phyloP scores from a whole-genome alignment of 1,140 invertebrate genomes.

The Macrotrachela quadricornifera region DNA sequence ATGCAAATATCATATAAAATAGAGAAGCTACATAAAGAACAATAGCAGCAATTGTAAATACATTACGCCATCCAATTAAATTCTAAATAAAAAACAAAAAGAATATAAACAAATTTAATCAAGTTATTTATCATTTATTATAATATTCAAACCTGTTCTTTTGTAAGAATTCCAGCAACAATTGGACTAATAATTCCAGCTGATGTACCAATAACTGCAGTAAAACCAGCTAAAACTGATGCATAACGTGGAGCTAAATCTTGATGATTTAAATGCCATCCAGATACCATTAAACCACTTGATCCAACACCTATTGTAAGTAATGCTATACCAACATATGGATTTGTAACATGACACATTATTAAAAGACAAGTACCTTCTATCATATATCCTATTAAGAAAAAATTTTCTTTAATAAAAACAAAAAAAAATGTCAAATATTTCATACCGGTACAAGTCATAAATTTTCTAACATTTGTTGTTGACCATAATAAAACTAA shows the following conservation, averaged over 20 bases:
- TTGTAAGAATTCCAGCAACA: constrained; percentile 15
- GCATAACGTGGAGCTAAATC: constrained; percentile 18
- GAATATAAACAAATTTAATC: not conserved
- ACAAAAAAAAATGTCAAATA: too few species aligned
- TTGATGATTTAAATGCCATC: constrained; percentile 24
- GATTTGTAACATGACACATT: constrained; percentile 10
- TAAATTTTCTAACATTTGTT: constrained; percentile 2
- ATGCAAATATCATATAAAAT: not conserved
- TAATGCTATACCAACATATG: constrained; percentile 12
- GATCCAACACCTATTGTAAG: constrained; percentile 16
- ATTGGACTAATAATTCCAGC: constrained; percentile 13
- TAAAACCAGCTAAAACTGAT: constrained; percentile 15
- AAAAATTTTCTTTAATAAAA: constrained; percentile 21
- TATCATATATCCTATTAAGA: constrained; percentile 14
- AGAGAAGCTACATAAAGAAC: not conserved
- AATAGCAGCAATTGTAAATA: not conserved
- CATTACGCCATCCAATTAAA: not conserved
- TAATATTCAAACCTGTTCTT: constrained; percentile 13
- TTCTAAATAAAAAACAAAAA: not conserved
- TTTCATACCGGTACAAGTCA: too few species aligned
- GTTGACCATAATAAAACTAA: constrained; percentile 10
- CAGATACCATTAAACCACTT: constrained; percentile 16
- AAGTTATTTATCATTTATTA: too few species aligned
- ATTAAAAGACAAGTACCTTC: constrained; percentile 13
- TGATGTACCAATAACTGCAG: constrained; percentile 11